These are phyloP conservation scores for Megalonaias nervosa DNA, from an alignment of 1,140 invertebrate species.

Conservation along the genomic window DNA sequence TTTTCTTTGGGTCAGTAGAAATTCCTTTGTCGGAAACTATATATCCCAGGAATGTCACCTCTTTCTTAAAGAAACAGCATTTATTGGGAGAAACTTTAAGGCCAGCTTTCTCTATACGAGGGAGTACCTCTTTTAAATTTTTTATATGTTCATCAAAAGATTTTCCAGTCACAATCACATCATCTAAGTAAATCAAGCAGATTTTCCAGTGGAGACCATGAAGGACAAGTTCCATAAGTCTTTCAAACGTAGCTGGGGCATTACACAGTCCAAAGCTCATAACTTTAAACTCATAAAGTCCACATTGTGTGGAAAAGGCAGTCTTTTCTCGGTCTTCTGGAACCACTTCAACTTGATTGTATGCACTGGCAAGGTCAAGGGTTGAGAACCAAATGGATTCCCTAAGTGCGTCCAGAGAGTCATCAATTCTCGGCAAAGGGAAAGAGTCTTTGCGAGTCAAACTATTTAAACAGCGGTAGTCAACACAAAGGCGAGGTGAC, in stretches of 20 bases:
- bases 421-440: constrained; percentile 13
- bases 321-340: background rate
- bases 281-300: too few relatives aligned
- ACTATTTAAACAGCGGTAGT: background rate
- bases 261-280: too few relatives aligned
- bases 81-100: too few relatives aligned
- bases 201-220: background rate
- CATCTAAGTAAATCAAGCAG: background rate
- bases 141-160: background rate
- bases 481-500: too few relatives aligned
- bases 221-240: constrained; percentile 4
- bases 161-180: background rate
- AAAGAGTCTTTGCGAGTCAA: constrained; percentile 5
- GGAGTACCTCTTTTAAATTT: constrained; percentile 6
- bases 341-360: constrained; percentile 3
- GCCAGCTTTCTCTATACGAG: constrained; percentile 10
- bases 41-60: too few relatives aligned
- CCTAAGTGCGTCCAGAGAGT: background rate
- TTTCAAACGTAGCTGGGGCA: constrained; percentile 9
- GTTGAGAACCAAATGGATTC: background rate
- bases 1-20: too few relatives aligned
- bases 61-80: too few relatives aligned
- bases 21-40: too few relatives aligned
- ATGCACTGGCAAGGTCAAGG: background rate
- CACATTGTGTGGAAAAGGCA: too few relatives aligned